Evolutionary conservation across 2,113 vertebrate species (phyloP).

Genomic region (Felis catus): F.catus_Fca126_mat1.0 CM031425.1:59723001-59723500

Average conservation of each 20-base stretch:
- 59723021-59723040: not conserved
- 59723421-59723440: not conserved
- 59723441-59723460: not conserved
- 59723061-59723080: not conserved
- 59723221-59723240: not conserved
- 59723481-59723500: not conserved
- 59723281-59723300: not conserved
- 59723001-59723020: not conserved
- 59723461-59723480: not conserved
- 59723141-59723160: not conserved
- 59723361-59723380: not conserved
- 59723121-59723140: no score
- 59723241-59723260: not conserved
- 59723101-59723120: not conserved
- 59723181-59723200: not conserved
- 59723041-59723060: not conserved
- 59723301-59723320: not conserved
- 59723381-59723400: not conserved
- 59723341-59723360: fast-evolving
- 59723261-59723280: not conserved
- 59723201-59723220: not conserved
- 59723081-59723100: no score
- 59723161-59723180: not conserved
- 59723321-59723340: not conserved
- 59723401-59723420: not conserved